These are phyloP conservation scores for Neoniphon sammara DNA, from an alignment of 2,797 vertebrate species.

Conservation along the genomic window DNA sequence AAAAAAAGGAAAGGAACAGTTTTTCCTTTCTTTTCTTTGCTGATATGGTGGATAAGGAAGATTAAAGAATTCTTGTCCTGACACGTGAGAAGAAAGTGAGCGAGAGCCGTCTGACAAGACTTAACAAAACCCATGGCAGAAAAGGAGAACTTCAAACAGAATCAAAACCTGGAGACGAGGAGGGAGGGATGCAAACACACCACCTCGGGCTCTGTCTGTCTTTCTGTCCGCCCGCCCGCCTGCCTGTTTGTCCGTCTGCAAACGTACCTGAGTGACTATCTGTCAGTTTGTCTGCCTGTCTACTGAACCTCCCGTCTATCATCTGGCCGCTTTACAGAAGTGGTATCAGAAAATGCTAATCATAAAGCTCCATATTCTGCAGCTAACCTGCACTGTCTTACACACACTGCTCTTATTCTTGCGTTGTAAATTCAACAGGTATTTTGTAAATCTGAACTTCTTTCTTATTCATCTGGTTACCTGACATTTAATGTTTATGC, in stretches of 20 bases:
- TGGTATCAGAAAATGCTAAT: slow-evolving; percentile 6
- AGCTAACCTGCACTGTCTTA: slow-evolving; percentile 25
- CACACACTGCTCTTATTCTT: slow-evolving; percentile 24
- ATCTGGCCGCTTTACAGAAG: slow-evolving; percentile 11
- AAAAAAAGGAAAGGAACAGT: slow-evolving; percentile 42
- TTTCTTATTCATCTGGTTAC: slow-evolving; percentile 13
- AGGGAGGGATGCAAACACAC: slow-evolving; percentile 65
- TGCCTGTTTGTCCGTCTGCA: slow-evolving; percentile 18
- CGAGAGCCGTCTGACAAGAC: slow-evolving; percentile 74
- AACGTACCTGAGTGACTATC: slow-evolving; percentile 25
- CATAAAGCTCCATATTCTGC: not conserved
- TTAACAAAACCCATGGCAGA: slow-evolving; percentile 75
- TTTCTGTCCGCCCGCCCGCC: not conserved
- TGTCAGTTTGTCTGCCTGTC: slow-evolving; percentile 38
- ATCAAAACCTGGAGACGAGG: slow-evolving; percentile 67
- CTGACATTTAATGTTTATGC: too few relatives aligned
- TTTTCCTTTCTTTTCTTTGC: slow-evolving; percentile 62
- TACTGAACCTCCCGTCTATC: slow-evolving; percentile 10
- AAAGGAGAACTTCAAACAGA: slow-evolving; percentile 75
- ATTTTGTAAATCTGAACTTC: slow-evolving; percentile 45
- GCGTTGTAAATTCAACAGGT: slow-evolving; percentile 51
- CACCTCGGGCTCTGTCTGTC: slow-evolving; percentile 53
- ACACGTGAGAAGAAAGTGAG: slow-evolving; percentile 67
- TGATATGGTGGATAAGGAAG: slow-evolving; percentile 63
- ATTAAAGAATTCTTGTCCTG: slow-evolving; percentile 79